phyloP scores from a whole-genome alignment of 2,888 invertebrate species.

The Drosophila yooni region DNA sequence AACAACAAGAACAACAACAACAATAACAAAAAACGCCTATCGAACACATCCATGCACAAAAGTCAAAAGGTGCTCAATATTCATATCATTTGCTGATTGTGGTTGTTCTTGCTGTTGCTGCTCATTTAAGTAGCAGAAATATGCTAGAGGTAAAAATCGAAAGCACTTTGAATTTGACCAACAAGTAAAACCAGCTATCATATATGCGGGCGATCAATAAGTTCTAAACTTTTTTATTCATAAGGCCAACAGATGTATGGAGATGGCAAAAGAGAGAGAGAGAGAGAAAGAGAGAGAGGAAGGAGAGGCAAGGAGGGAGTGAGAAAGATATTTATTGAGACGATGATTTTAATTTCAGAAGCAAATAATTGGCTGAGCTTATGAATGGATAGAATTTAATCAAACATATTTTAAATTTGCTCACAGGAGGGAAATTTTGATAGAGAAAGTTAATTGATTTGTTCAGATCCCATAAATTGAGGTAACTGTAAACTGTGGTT shows the following conservation, averaged over 20 bases:
- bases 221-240: slow-evolving; percentile 12
- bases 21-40: slow-evolving; percentile 10
- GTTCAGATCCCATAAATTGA: not conserved
- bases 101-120: slow-evolving; percentile 10
- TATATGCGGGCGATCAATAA: slow-evolving; percentile 10
- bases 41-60: slow-evolving; percentile 47
- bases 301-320: not conserved
- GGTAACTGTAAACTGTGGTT: not conserved
- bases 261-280: not conserved
- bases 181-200: slow-evolving; percentile 10
- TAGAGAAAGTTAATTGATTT: not conserved
- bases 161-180: slow-evolving; percentile 30
- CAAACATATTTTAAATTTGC: not conserved
- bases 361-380: not conserved
- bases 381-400: not conserved
- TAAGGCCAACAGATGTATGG: not conserved
- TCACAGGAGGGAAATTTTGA: not conserved
- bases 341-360: not conserved
- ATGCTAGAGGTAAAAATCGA: not conserved
- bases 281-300: not conserved
- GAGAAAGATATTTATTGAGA: not conserved
- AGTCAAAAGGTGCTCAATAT: slow-evolving; percentile 66
- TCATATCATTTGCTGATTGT: slow-evolving; percentile 48
- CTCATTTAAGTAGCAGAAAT: not conserved
- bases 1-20: slow-evolving; percentile 21